Evolutionary conservation across 2,113 vertebrate genomes (phyloP).

Genomic region (Mandrillus leucophaeus): DNA sequence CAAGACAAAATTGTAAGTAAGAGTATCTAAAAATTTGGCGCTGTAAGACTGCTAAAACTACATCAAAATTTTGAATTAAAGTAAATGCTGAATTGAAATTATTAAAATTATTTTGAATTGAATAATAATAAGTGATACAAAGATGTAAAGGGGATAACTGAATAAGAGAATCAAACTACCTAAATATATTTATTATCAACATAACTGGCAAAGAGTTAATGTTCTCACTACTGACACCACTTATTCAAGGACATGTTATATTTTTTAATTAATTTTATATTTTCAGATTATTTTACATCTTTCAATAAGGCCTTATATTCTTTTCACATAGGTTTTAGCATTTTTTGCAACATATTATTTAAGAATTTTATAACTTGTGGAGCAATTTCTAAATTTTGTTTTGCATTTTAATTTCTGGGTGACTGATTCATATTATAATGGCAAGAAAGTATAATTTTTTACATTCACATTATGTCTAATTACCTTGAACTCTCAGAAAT

Average conservation of each 20-base stretch:
- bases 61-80: neutral
- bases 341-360: neutral
- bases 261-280: neutral
- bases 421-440: neutral
- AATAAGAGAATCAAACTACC: neutral
- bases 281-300: neutral
- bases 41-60: neutral
- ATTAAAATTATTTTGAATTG: neutral
- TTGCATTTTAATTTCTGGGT: neutral
- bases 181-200: neutral
- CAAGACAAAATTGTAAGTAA: neutral
- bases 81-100: neutral
- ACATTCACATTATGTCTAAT: neutral
- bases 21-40: neutral
- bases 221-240: neutral
- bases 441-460: neutral
- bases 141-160: neutral
- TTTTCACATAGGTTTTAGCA: neutral
- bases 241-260: neutral
- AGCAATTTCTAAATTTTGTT: neutral
- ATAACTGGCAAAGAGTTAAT: neutral
- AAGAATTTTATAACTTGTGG: neutral
- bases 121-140: neutral
- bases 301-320: neutral
- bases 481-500: neutral